These are phyloP conservation scores for Cataglyphis livida DNA, from an alignment of 2,888 invertebrate species.

Conservation along the genomic window DNA sequence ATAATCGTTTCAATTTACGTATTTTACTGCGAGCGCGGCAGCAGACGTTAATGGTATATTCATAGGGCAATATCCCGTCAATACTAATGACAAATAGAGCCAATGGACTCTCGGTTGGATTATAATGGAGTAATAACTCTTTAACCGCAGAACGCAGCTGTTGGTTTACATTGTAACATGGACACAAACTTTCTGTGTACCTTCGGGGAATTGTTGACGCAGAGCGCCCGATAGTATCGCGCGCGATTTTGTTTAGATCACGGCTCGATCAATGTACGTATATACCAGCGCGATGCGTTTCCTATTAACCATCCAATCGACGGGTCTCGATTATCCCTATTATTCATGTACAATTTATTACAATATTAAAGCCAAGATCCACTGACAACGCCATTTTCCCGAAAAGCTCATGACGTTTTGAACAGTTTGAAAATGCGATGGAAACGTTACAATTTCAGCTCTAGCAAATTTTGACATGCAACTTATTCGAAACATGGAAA, in stretches of 20 bases:
- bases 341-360: conserved; percentile 25
- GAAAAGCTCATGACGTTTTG: conserved; percentile 12
- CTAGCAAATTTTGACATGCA: neutral
- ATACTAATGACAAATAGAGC: conserved; percentile 73
- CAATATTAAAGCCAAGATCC: conserved; percentile 19
- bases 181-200: conserved; percentile 67
- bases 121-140: conserved; percentile 74
- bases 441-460: neutral
- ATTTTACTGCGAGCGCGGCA: conserved; percentile 73
- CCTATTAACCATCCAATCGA: conserved; percentile 27
- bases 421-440: no score
- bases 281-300: neutral
- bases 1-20: conserved; percentile 81
- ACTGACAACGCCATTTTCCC: neutral
- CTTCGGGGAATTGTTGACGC: conserved; percentile 65
- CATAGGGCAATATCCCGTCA: conserved; percentile 78
- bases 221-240: conserved; percentile 60
- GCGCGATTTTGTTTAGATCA: conserved; percentile 59
- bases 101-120: conserved; percentile 70
- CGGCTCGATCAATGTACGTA: neutral
- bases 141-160: conserved; percentile 64
- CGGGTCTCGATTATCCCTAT: no score
- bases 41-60: conserved; percentile 75
- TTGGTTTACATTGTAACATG: conserved; percentile 66
- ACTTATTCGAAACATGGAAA: conserved; percentile 8